A percentile compares a stretch with the other conserved stretches of the same genome.
phyloP scores from a whole-genome alignment of 1,140 invertebrate genomes.

The Eumeta japonica region DNA sequence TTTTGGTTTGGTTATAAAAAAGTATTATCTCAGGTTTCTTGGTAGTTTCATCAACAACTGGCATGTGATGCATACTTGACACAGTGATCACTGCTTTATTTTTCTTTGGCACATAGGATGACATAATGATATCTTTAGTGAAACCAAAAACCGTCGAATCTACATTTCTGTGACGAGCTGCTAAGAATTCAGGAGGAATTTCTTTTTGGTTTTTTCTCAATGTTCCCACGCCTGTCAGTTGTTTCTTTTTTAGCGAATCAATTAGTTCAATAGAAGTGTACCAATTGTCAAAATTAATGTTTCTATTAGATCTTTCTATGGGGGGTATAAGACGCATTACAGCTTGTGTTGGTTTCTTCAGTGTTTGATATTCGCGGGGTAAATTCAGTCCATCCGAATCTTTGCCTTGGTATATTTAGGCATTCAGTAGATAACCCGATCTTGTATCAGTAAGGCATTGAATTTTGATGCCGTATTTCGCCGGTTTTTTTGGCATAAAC shows the following conservation, averaged over 20 bases:
- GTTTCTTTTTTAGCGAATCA: constrained; percentile 12
- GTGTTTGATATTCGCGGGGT: too few species aligned
- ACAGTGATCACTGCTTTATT: constrained; percentile 22
- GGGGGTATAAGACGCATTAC: too few species aligned
- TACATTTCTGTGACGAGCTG: constrained; percentile 16
- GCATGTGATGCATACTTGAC: constrained; percentile 19
- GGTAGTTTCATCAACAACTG: constrained; percentile 14
- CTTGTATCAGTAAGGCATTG: constrained; percentile 25
- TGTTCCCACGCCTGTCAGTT: constrained; percentile 18
- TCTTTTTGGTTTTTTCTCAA: constrained; percentile 28
- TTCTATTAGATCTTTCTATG: constrained; percentile 20
- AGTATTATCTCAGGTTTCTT: constrained; percentile 25
- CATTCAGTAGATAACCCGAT: constrained; percentile 30
- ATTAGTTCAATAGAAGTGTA: constrained; percentile 24
- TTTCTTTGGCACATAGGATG: constrained; percentile 22
- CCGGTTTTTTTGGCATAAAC: constrained; percentile 50
- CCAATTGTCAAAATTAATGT: constrained; percentile 27
- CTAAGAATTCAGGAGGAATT: constrained; percentile 26
- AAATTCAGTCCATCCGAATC: constrained; percentile 8
- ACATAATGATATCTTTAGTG: constrained; percentile 24
- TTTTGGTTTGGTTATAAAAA: constrained; percentile 23
- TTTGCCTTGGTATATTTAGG: constrained; percentile 34
- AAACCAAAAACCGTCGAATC: constrained; percentile 16
- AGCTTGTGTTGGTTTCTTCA: too few species aligned
- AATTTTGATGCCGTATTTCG: constrained; percentile 52